These are phyloP conservation scores for Actenoides hombroni DNA, from an alignment of 2,113 vertebrate genomes.

Conservation along the genomic window DNA sequence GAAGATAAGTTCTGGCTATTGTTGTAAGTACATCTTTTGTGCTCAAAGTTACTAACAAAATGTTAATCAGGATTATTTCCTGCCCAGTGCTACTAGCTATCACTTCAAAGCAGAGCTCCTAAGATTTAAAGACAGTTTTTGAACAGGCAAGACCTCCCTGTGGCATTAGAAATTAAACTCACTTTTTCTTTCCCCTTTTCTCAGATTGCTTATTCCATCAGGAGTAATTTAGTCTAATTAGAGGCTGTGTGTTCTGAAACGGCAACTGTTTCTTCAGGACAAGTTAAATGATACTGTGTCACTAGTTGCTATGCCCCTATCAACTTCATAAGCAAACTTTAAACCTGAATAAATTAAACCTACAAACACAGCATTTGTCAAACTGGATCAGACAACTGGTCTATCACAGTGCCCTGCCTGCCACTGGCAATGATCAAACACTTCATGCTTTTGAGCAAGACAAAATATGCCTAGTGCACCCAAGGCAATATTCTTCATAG, in stretches of 20 bases:
- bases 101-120: conserved; percentile 56
- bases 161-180: conserved; percentile 71
- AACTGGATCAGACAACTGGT: background rate
- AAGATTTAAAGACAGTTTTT: conserved; percentile 68
- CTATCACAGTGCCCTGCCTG: background rate
- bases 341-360: conserved; percentile 29
- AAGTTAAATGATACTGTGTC: conserved; percentile 28
- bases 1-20: conserved; percentile 48
- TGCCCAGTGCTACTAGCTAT: conserved; percentile 50
- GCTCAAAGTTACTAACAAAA: conserved; percentile 66
- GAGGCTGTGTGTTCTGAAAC: conserved; percentile 61
- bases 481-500: background rate
- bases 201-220: conserved; percentile 69
- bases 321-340: conserved; percentile 55
- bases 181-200: conserved; percentile 55
- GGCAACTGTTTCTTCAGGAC: conserved; percentile 61
- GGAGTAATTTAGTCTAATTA: conserved; percentile 76
- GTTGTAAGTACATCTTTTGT: conserved; percentile 63
- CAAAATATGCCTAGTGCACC: background rate
- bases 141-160: conserved; percentile 51
- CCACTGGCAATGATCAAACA: background rate
- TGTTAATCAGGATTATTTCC: conserved; percentile 66
- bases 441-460: conserved; percentile 3
- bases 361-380: conserved; percentile 34
- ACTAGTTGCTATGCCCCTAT: background rate